A percentile compares a stretch with the other conserved stretches of the same genome.
Evolutionary conservation across 2,888 invertebrate genomes (phyloP).

Genomic region (Diarsia brunnea): DNA sequence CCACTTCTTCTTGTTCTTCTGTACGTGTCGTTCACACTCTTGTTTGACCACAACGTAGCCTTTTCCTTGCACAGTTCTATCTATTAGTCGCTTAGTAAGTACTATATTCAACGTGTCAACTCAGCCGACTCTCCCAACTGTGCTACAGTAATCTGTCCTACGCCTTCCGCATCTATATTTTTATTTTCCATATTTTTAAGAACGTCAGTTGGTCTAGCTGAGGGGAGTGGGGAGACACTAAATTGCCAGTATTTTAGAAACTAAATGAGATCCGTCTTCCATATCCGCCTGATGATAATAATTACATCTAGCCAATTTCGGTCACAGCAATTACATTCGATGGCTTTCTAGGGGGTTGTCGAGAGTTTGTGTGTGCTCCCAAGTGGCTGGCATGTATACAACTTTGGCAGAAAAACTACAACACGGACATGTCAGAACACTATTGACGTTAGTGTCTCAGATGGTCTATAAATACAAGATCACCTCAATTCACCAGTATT

Average conservation of each 20-base stretch:
- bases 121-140: background rate
- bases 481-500: background rate
- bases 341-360: no score
- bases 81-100: background rate
- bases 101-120: background rate
- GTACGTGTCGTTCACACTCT: background rate
- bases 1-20: slow-evolving; percentile 7
- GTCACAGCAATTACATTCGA: no score
- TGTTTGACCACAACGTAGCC: background rate
- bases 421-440: no score
- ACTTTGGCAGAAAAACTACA: no score
- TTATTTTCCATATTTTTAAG: background rate
- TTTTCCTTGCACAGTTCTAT: background rate
- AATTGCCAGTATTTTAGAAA: background rate
- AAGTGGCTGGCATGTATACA: no score
- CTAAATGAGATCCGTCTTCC: background rate
- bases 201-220: background rate
- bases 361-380: no score
- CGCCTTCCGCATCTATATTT: background rate
- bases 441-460: no score
- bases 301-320: no score
- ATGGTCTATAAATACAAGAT: background rate
- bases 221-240: rapidly evolving
- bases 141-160: background rate
- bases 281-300: no score